Conservation (phyloP, 2,113 vertebrate species). For the Lepisosteus oculatus region DNA sequence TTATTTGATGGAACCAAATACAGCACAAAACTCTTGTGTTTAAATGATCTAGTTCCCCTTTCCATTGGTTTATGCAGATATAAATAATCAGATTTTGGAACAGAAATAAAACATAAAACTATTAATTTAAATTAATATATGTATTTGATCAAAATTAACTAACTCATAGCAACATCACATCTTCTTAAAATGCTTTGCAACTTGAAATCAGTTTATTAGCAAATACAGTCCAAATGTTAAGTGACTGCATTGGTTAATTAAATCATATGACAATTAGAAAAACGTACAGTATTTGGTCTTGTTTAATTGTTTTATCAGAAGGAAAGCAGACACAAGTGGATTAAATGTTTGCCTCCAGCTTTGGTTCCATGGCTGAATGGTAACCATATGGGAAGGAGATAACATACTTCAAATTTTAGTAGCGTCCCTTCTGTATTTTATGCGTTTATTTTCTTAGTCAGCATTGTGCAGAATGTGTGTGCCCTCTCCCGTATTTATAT, state of each 20-base stretch:
- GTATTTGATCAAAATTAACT: too few species aligned
- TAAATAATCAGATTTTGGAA: too few species aligned
- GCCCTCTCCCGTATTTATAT: background rate
- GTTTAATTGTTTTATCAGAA: constrained; percentile 66
- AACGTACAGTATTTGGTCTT: constrained; percentile 42
- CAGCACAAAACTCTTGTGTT: too few species aligned
- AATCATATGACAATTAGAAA: constrained; percentile 32
- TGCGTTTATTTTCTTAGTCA: constrained; percentile 5
- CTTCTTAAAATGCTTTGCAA: too few species aligned
- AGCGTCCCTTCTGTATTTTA: background rate
- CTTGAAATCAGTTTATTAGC: background rate
- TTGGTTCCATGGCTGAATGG: constrained; percentile 66
- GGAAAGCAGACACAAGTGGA: constrained; percentile 62
- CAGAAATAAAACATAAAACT: too few species aligned
- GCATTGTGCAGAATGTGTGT: background rate
- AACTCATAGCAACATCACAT: too few species aligned
- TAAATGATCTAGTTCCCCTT: too few species aligned
- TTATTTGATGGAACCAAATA: too few species aligned
- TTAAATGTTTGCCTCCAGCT: constrained; percentile 65
- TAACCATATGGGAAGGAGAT: constrained; percentile 78
- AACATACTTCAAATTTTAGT: constrained; percentile 42
- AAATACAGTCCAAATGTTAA: background rate
- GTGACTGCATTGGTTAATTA: background rate
- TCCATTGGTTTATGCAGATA: too few species aligned
- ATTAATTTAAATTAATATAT: too few species aligned